phyloP scores from a whole-genome alignment of 2,888 invertebrate species.

The Tineola bisselliella region DNA sequence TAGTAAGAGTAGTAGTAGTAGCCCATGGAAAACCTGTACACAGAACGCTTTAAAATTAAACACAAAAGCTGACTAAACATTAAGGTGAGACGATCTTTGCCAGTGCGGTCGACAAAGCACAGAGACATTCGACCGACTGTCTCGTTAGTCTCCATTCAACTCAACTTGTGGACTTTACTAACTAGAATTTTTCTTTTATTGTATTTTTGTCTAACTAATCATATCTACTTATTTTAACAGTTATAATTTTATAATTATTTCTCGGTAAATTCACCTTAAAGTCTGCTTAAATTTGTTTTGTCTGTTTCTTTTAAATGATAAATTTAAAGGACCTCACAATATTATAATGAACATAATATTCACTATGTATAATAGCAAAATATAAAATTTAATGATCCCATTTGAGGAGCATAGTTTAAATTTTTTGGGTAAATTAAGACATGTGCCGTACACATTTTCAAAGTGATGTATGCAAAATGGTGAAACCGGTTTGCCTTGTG shows the following conservation, averaged over 20 bases:
- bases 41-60: constrained; percentile 25
- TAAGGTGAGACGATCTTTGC: constrained; percentile 25
- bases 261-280: too few species aligned
- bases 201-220: neutral
- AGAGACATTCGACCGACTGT: constrained; percentile 30
- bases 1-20: too few species aligned
- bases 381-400: too few species aligned
- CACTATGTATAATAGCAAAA: too few species aligned
- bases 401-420: too few species aligned
- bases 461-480: constrained; percentile 11
- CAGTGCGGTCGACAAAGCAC: constrained; percentile 29
- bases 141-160: constrained; percentile 51
- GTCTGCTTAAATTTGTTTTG: too few species aligned
- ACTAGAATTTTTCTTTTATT: constrained; percentile 15
- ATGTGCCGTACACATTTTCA: constrained; percentile 1
- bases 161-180: constrained; percentile 30
- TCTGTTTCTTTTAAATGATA: too few species aligned
- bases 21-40: neutral
- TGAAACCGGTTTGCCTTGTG: constrained; percentile 39
- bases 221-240: neutral
- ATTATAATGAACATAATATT: too few species aligned
- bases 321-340: too few species aligned
- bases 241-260: too few species aligned
- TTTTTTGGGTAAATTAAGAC: neutral
- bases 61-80: constrained; percentile 29